phyloP scores from a whole-genome alignment of 2,888 invertebrate genomes.

The Leptura quadrifasciata region DNA sequence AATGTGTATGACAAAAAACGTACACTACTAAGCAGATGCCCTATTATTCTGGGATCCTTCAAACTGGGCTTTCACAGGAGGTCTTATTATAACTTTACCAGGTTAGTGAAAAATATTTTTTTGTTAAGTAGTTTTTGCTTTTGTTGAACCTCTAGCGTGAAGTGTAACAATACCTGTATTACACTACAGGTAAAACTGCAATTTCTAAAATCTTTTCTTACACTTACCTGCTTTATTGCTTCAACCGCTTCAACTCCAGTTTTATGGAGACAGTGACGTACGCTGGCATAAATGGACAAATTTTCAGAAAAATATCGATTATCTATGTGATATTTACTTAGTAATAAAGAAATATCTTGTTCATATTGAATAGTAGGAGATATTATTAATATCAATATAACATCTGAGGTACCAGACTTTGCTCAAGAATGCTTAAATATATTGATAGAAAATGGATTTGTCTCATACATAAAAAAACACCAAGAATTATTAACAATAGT shows the following conservation, averaged over 20 bases:
- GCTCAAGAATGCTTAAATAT: too few species aligned
- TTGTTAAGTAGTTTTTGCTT: conserved; percentile 17
- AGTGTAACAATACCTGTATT: conserved; percentile 1
- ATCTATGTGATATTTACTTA: too few species aligned
- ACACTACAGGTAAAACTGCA: conserved; percentile 6
- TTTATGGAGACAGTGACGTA: neutral
- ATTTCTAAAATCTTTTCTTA: conserved; percentile 3
- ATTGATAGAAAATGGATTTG: too few species aligned
- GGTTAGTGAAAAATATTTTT: conserved; percentile 17
- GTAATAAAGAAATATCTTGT: too few species aligned
- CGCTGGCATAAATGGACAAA: too few species aligned
- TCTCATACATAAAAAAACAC: too few species aligned
- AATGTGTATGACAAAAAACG: conserved; percentile 1
- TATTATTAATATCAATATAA: too few species aligned
- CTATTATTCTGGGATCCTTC: conserved; percentile 13
- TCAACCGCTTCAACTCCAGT: neutral
- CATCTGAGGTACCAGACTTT: too few species aligned
- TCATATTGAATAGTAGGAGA: too few species aligned
- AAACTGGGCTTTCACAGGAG: neutral
- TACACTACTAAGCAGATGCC: conserved; percentile 1
- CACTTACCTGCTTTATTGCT: conserved; percentile 21
- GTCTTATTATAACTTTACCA: conserved; percentile 11
- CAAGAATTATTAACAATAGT: too few species aligned
- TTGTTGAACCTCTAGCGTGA: neutral
- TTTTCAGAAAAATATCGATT: too few species aligned